Percentiles rank a stretch among this genome's conserved stretches.
Conservation (phyloP, 2,888 invertebrate species). For the Eretmocerus hayati region DNA sequence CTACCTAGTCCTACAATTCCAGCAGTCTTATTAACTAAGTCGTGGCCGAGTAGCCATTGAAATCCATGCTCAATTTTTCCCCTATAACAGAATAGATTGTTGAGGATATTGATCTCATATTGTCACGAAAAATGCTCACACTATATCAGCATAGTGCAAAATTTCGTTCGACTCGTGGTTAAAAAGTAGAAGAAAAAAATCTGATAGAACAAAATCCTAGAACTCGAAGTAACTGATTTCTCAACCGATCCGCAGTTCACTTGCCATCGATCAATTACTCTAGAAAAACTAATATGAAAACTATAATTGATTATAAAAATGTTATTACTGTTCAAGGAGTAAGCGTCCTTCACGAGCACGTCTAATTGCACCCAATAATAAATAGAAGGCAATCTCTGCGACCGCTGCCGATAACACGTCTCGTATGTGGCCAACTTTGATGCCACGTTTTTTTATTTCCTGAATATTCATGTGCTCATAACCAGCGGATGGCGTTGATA, state of each 20-base stretch:
- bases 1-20: conserved; percentile 79
- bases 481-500: conserved; percentile 82
- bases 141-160: no score
- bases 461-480: conserved; percentile 72
- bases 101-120: no score
- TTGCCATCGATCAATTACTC: background rate
- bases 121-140: no score
- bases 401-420: conserved; percentile 67
- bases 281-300: background rate
- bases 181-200: no score
- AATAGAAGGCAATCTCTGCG: conserved; percentile 73
- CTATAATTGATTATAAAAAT: no score
- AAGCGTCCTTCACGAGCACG: conserved; percentile 69
- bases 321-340: conserved; percentile 56
- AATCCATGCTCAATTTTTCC: conserved; percentile 8
- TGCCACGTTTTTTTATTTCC: conserved; percentile 63
- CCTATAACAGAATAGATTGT: conserved; percentile 6
- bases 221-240: no score
- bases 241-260: no score
- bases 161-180: no score
- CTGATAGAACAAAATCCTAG: no score
- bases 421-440: conserved; percentile 77
- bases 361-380: conserved; percentile 69
- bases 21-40: conserved; percentile 69
- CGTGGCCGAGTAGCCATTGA: conserved; percentile 73